Evolutionary conservation across 2,888 invertebrate genomes (phyloP).

Genomic region (Phrixothrix hirtus): DNA sequence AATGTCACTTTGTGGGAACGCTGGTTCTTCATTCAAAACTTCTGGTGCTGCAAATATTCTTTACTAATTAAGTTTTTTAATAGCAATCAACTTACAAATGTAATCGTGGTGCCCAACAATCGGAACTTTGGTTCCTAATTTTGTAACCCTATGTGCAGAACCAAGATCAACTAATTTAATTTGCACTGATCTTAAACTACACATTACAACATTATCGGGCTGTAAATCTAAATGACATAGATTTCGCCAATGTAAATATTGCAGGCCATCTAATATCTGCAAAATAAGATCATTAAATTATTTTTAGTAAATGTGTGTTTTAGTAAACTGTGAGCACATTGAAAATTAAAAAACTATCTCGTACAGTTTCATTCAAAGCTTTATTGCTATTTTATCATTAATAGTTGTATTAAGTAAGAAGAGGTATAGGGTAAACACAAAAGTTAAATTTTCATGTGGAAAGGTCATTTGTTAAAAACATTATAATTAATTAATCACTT

Average conservation of each 20-base stretch:
- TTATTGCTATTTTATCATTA: too few relatives aligned
- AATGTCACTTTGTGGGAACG: slow-evolving; percentile 89
- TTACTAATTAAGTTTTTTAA: neutral
- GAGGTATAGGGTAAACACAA: too few relatives aligned
- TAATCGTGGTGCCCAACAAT: slow-evolving; percentile 76
- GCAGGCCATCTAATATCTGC: slow-evolving; percentile 80
- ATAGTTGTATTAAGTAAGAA: too few relatives aligned
- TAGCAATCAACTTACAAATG: slow-evolving; percentile 58
- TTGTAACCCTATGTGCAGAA: slow-evolving; percentile 78
- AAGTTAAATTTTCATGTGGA: too few relatives aligned
- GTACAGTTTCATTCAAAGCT: too few relatives aligned
- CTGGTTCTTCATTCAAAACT: slow-evolving; percentile 82
- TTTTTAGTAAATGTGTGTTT: too few relatives aligned
- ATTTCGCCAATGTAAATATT: slow-evolving; percentile 94
- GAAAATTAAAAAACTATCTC: too few relatives aligned
- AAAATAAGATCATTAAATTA: neutral
- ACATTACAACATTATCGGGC: slow-evolving; percentile 94
- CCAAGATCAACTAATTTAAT: slow-evolving; percentile 94
- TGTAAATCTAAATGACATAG: slow-evolving; percentile 87
- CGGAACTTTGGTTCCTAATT: slow-evolving; percentile 74
- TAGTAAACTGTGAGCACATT: too few relatives aligned
- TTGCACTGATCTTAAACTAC: slow-evolving; percentile 79
- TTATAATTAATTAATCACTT: too few relatives aligned
- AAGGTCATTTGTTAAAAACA: too few relatives aligned
- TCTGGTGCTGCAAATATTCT: slow-evolving; percentile 73